phyloP scores from a whole-genome alignment of 2,888 invertebrate genomes.

The Heliothis peltigera region DNA sequence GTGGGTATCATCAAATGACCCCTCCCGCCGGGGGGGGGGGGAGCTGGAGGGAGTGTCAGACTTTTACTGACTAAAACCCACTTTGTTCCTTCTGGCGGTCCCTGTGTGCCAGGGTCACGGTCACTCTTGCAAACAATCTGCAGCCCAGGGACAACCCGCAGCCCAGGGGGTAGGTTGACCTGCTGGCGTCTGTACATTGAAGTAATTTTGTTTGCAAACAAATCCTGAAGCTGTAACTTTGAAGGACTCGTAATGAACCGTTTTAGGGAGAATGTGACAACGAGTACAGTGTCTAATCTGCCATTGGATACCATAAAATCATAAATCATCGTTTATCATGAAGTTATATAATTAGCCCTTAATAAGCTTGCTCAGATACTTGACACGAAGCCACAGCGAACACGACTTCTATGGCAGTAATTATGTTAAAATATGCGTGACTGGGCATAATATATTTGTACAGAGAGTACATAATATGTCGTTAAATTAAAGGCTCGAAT shows the following conservation, averaged over 20 bases:
- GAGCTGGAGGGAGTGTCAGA: no score
- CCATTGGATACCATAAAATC: constrained; percentile 2
- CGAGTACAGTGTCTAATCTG: neutral
- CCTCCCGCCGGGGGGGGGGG: no score
- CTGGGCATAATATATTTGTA: constrained; percentile 44
- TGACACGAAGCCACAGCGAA: constrained; percentile 53
- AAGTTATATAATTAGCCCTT: constrained; percentile 62
- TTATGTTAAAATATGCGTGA: constrained; percentile 61
- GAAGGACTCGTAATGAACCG: neutral
- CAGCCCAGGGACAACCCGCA: no score
- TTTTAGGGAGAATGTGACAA: neutral
- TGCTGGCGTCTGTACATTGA: no score
- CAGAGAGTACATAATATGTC: constrained; percentile 17
- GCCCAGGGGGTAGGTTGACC: no score
- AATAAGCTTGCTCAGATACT: constrained; percentile 48
- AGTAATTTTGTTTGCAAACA: neutral
- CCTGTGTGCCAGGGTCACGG: no score
- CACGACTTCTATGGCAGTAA: constrained; percentile 45
- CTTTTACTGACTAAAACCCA: no score
- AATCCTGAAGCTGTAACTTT: neutral
- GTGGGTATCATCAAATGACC: no score
- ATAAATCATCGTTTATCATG: constrained; percentile 46
- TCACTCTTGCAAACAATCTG: no score
- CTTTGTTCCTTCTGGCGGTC: no score
- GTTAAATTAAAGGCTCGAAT: constrained; percentile 18